Evolutionary conservation across 2,797 vertebrate genomes (phyloP), one percentile per base, ranked within the genome.

Genomic region (Odontamblyopus rebecca): DNA sequence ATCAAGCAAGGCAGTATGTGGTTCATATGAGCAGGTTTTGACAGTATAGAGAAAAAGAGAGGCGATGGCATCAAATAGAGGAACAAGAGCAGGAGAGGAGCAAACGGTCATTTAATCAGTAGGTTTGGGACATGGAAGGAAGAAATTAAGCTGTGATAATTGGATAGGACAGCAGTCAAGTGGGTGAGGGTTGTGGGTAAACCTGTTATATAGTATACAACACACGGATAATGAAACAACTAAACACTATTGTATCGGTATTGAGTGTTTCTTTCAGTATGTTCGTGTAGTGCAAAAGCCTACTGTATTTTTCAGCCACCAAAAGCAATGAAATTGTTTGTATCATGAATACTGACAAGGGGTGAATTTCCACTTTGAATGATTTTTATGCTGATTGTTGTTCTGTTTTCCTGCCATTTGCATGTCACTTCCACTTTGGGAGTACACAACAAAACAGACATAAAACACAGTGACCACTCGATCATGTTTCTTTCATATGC

Each of bases 21-120:
- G 74, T 61, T 71, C 77, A 64, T 73, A 72, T 71, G 72, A 69
- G 41, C 78, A 87, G 85, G 86, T 88, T 73, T 75, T 84, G 83
- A 86, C 76, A 70, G 76, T 64, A 68, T 72, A 77, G 79, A 44
- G 79, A 80, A 82, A 78, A 75, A 73, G 72, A 82, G 80, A 74
- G 73, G 73, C 79, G 71, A 75, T 29, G 12, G 67, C 77, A 80
- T 82, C 75, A 80, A 77, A 88, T 78, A 81, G 78, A 82, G 74
- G 70, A 77, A 72, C 53, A 64, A 69, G 75, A 67, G 76, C 73
- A 70, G 63, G 80, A 78, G 67, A 71, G 79, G 86, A 68, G 72
- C 74, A 82, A 74, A 79, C 72, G 67, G 75, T 68, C 70, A 72
- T 80, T 63, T 85, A 82, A 85, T 85, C 73, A 78, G 56, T 73